phyloP scores from a whole-genome alignment of 2,888 invertebrate genomes.

The Biston stratarius region DNA sequence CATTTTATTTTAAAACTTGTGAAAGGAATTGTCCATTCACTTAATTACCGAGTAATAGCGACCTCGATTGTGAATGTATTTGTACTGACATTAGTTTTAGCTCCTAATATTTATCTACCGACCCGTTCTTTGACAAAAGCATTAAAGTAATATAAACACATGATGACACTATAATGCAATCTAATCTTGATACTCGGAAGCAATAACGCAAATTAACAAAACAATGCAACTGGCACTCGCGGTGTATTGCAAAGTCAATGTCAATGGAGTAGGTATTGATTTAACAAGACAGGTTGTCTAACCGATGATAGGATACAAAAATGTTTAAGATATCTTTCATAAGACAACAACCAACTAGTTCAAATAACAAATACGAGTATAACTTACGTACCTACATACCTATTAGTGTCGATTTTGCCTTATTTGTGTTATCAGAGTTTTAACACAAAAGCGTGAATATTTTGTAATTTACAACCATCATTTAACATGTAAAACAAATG shows the following conservation, averaged over 20 bases:
- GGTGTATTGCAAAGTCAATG: conserved; percentile 25
- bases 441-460: neutral
- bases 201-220: conserved; percentile 19
- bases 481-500: neutral
- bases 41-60: conserved; percentile 22
- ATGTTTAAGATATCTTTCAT: no score
- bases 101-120: conserved; percentile 26
- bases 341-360: no score
- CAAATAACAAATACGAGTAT: neutral
- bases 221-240: conserved; percentile 27
- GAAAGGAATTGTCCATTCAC: conserved; percentile 25
- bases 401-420: neutral
- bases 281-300: conserved; percentile 33
- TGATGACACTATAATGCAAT: conserved; percentile 1
- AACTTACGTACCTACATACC: neutral
- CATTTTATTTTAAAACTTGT: conserved; percentile 22
- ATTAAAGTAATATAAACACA: conserved; percentile 4
- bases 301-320: neutral
- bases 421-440: neutral
- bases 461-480: neutral
- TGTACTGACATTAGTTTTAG: conserved; percentile 10
- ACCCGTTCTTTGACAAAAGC: conserved; percentile 1
- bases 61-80: conserved; percentile 28
- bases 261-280: conserved; percentile 30
- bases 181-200: neutral